These are phyloP conservation scores for Kradibia gibbosae DNA, from an alignment of 1,140 invertebrate species.

Conservation along the genomic window DNA sequence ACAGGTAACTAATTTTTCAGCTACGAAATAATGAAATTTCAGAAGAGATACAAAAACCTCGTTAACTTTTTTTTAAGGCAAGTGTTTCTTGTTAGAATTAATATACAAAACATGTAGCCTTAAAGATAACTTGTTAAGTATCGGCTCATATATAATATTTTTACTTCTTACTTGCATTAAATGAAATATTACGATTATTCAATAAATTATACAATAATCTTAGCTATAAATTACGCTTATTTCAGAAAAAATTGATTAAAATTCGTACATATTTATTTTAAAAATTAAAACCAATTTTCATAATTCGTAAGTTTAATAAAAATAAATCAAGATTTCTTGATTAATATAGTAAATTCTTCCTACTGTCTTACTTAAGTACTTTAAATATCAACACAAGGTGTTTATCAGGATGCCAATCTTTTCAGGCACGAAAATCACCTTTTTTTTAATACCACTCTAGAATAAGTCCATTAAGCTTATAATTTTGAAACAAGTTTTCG, in stretches of 20 bases:
- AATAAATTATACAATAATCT: neutral
- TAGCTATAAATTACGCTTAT: neutral
- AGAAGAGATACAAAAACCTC: neutral
- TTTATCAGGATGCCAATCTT: constrained; percentile 3
- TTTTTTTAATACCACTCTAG: constrained; percentile 6
- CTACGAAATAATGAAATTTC: constrained; percentile 30
- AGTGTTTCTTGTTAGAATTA: neutral
- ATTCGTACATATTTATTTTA: neutral
- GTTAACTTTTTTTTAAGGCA: constrained; percentile 5
- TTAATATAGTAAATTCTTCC: neutral
- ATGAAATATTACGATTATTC: neutral
- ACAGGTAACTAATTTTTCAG: constrained; percentile 28
- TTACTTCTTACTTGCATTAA: neutral
- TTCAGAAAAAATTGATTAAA: neutral
- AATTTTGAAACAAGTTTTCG: constrained; percentile 16
- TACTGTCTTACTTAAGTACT: neutral
- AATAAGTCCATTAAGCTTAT: neutral
- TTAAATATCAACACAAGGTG: constrained; percentile 3
- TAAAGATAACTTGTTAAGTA: neutral
- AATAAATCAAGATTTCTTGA: neutral
- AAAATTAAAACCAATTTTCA: neutral
- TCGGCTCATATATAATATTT: neutral
- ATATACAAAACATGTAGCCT: neutral
- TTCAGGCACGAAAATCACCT: neutral
- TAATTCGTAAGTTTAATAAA: neutral